Conservation (phyloP, 2,888 invertebrate genomes). For the Hydrotaea diabolus region DNA sequence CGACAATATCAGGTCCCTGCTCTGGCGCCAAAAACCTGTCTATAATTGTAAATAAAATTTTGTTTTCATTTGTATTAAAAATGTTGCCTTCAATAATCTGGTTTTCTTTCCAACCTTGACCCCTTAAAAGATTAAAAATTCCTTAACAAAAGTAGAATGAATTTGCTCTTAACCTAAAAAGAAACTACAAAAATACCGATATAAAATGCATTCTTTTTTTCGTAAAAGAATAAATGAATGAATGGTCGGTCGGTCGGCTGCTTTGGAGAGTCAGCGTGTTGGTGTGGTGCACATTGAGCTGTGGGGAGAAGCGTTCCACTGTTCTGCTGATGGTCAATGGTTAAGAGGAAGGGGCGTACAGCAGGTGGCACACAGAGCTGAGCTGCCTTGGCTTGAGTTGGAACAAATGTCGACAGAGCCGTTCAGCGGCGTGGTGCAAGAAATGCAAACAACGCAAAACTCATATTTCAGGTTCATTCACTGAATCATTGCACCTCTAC, state of each 20-base stretch:
- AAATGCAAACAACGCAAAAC: constrained; percentile 45
- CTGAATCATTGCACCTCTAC: constrained; percentile 64
- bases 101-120: neutral
- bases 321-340: neutral
- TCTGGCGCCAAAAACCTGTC: no score
- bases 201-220: neutral
- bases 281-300: constrained; percentile 25
- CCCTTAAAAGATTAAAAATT: constrained; percentile 12
- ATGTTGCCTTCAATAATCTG: no score
- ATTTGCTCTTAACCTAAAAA: neutral
- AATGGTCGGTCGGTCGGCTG: neutral
- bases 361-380: neutral
- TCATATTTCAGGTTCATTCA: constrained; percentile 73
- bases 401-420: constrained; percentile 7
- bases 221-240: neutral
- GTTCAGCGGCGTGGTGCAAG: neutral
- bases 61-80: no score
- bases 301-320: neutral
- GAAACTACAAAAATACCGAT: constrained; percentile 13
- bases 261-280: no score
- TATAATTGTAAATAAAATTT: no score
- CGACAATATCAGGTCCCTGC: no score
- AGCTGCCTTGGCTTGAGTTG: neutral
- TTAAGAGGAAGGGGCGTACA: neutral
- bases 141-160: neutral